These are phyloP conservation scores for Onychorhynchus coronatus DNA, from an alignment of 2,113 vertebrate species.

Conservation along the genomic window DNA sequence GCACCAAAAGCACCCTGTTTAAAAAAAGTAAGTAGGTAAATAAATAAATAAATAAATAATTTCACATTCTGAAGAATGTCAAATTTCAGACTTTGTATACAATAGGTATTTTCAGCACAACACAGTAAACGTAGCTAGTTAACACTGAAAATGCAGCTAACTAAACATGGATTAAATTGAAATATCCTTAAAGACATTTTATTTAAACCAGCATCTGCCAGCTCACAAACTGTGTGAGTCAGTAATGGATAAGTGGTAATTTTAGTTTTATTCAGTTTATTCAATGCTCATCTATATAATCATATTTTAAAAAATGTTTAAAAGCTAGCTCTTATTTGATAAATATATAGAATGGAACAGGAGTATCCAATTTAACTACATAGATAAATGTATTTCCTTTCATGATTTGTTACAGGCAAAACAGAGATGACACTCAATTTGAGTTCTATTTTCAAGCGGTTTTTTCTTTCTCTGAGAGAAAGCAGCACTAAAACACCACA, in stretches of 20 bases:
- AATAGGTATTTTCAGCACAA: not conserved
- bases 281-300: not conserved
- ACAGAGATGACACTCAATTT: not conserved
- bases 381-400: not conserved
- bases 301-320: not conserved
- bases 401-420: not conserved
- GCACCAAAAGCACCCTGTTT: constrained; percentile 92
- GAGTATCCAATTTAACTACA: not conserved
- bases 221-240: not conserved
- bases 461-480: not conserved
- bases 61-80: not conserved
- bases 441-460: not conserved
- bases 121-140: not conserved
- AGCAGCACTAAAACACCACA: not conserved
- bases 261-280: not conserved
- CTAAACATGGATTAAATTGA: not conserved
- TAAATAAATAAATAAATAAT: not conserved
- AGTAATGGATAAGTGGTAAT: not conserved
- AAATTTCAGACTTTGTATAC: not conserved
- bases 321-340: not conserved
- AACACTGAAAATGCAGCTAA: not conserved
- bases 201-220: not conserved
- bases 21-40: not conserved
- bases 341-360: not conserved
- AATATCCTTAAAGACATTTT: not conserved